A percentile compares a stretch with the other conserved stretches of the same genome.
These are phyloP conservation scores for Archaeoteleia sp. DNA, from an alignment of 2,888 invertebrate genomes.

Conservation along the genomic window DNA sequence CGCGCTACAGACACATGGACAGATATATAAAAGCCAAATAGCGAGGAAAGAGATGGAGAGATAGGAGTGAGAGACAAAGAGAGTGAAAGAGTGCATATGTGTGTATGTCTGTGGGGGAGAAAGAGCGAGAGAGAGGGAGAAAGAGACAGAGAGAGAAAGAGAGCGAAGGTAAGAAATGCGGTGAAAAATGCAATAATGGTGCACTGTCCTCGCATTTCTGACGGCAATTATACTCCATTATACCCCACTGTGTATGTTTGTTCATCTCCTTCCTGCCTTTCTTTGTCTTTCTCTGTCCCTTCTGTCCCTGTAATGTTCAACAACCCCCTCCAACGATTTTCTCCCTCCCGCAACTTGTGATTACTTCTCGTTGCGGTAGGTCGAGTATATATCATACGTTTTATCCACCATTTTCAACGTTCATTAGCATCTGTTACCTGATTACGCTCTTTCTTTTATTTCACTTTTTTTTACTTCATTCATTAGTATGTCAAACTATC, in stretches of 20 bases:
- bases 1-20: conserved; percentile 54
- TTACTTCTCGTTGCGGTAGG: conserved; percentile 70
- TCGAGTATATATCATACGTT: conserved; percentile 62
- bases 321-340: conserved; percentile 46
- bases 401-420: conserved; percentile 64
- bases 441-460: conserved; percentile 7
- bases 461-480: conserved; percentile 6
- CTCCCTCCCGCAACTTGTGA: conserved; percentile 47
- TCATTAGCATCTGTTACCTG: conserved; percentile 45
- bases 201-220: conserved; percentile 74
- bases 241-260: conserved; percentile 58
- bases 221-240: conserved; percentile 75
- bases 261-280: conserved; percentile 33
- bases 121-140: conserved; percentile 17
- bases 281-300: conserved; percentile 47
- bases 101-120: no score
- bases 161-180: conserved; percentile 62
- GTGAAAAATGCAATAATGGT: conserved; percentile 74
- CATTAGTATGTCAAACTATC: conserved; percentile 8
- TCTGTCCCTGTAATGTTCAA: conserved; percentile 17
- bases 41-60: conserved; percentile 48
- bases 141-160: conserved; percentile 27
- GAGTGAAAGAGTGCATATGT: conserved; percentile 19
- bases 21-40: conserved; percentile 57
- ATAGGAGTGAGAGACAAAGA: conserved; percentile 56